Conservation (phyloP, 2,797 vertebrate species). For the Premnoplex brunnescens region DNA sequence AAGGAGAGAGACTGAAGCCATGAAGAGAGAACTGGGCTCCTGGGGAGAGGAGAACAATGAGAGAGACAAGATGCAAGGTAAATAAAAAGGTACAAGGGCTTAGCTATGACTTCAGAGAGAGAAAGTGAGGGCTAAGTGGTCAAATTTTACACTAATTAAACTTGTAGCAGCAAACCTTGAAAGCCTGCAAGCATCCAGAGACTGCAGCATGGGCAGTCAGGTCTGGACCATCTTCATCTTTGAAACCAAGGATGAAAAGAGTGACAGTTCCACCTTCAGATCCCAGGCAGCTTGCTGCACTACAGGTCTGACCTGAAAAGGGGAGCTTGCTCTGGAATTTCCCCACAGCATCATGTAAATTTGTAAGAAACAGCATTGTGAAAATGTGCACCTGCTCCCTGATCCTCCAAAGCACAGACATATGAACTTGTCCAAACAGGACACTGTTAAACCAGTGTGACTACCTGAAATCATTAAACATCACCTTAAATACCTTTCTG, state of each 20-base stretch:
- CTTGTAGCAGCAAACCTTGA: not conserved
- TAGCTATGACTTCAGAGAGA: not conserved
- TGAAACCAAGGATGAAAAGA: not conserved
- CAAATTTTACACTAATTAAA: conserved; percentile 11
- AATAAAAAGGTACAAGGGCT: conserved; percentile 9
- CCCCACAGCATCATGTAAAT: not conserved
- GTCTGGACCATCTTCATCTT: not conserved
- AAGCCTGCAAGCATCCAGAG: not conserved
- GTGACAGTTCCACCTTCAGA: not conserved
- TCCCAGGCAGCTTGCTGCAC: not conserved
- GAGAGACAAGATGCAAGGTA: conserved; percentile 13
- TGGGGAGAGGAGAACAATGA: not conserved
- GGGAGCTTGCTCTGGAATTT: not conserved
- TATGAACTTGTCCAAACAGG: not conserved
- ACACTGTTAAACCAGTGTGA: not conserved
- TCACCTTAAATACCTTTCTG: not conserved
- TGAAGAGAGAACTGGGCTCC: not conserved
- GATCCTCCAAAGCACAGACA: not conserved
- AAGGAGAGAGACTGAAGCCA: not conserved
- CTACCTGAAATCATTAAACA: not conserved
- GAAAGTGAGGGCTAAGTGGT: not conserved
- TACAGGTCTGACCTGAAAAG: not conserved
- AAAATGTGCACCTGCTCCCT: not conserved
- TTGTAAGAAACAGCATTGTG: not conserved
- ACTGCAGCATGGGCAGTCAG: not conserved